phyloP scores from a whole-genome alignment of 2,797 vertebrate genomes.

The Harpagifer antarcticus region DNA sequence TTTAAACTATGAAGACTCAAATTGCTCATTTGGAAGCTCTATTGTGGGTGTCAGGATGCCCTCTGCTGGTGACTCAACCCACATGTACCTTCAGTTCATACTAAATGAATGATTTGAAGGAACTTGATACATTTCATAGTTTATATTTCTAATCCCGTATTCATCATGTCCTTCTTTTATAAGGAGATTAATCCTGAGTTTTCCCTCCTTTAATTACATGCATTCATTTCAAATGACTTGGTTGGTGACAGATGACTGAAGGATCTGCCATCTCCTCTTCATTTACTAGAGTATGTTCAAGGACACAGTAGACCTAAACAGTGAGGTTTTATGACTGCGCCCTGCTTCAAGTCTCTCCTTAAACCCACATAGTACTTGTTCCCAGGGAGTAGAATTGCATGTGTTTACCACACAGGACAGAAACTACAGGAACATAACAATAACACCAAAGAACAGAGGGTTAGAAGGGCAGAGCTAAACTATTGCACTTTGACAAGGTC shows the following conservation, averaged over 20 bases:
- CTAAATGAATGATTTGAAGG: not conserved
- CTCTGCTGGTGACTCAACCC: slow-evolving; percentile 70
- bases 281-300: slow-evolving; percentile 47
- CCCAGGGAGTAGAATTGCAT: slow-evolving; percentile 10
- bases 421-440: slow-evolving; percentile 29
- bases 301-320: slow-evolving; percentile 22
- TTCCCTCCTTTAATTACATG: slow-evolving; percentile 22
- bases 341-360: slow-evolving; percentile 22
- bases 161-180: not conserved
- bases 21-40: not conserved
- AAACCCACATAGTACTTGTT: slow-evolving; percentile 23
- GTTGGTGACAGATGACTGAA: slow-evolving; percentile 49
- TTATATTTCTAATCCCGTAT: slow-evolving; percentile 22
- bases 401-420: slow-evolving; percentile 36
- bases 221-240: slow-evolving; percentile 42
- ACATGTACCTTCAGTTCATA: not conserved
- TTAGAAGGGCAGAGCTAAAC: slow-evolving; percentile 23
- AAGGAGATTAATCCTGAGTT: slow-evolving; percentile 5
- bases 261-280: slow-evolving; percentile 64
- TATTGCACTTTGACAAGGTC: slow-evolving; percentile 25
- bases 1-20: slow-evolving; percentile 22
- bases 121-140: not conserved
- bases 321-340: not conserved
- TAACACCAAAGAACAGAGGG: slow-evolving; percentile 21
- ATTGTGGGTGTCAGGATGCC: slow-evolving; percentile 56